Percentiles rank a stretch among this genome's conserved stretches.
phyloP scores from a whole-genome alignment of 2,113 vertebrate genomes.

The Passer domesticus region DNA sequence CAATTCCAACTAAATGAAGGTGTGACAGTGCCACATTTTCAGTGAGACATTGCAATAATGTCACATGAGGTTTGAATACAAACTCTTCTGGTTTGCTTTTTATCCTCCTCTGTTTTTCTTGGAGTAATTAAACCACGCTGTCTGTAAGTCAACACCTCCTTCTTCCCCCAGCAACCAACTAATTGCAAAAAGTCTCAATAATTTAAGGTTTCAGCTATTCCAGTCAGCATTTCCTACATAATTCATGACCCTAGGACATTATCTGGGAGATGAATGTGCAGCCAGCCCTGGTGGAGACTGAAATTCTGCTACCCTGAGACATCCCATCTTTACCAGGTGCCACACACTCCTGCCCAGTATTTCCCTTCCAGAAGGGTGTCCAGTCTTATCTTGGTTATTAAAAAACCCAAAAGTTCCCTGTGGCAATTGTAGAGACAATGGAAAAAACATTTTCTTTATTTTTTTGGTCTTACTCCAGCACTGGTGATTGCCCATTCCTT shows the following conservation, averaged over 20 bases:
- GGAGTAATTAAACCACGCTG: not conserved
- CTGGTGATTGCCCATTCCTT: not conserved
- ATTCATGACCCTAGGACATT: not conserved
- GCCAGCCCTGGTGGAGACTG: not conserved
- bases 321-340: not conserved
- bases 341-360: rapidly evolving
- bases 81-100: not conserved
- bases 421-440: rapidly evolving
- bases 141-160: not conserved
- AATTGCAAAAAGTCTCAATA: not conserved
- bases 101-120: not conserved
- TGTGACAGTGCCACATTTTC: not conserved
- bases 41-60: no score
- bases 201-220: not conserved
- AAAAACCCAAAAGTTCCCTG: not conserved
- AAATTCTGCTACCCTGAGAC: not conserved
- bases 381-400: not conserved
- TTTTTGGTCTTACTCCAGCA: rapidly evolving
- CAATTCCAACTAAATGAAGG: not conserved
- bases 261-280: not conserved
- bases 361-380: not conserved
- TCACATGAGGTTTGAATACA: not conserved
- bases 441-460: not conserved
- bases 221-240: not conserved
- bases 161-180: not conserved